phyloP scores from a whole-genome alignment of 2,888 invertebrate genomes.

The Osedax frankpressi region DNA sequence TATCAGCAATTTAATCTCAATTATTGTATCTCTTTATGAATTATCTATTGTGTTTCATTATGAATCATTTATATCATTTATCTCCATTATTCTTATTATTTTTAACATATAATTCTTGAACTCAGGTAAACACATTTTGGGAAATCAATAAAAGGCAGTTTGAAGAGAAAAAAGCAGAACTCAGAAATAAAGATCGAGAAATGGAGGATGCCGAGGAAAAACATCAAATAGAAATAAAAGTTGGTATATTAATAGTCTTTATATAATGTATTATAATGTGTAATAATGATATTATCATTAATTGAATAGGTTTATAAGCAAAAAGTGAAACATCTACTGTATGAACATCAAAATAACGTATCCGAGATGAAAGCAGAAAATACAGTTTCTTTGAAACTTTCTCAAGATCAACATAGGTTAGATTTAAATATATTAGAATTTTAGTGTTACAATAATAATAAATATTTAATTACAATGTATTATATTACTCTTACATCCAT shows the following conservation, averaged over 20 bases:
- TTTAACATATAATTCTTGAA: slow-evolving; percentile 30
- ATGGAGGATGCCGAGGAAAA: slow-evolving; percentile 74
- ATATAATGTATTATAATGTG: too few relatives aligned
- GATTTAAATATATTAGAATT: too few relatives aligned
- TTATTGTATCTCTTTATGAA: too few relatives aligned
- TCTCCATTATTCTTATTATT: background rate
- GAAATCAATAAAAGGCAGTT: slow-evolving; percentile 80
- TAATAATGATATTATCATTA: background rate
- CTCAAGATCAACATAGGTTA: slow-evolving; percentile 64
- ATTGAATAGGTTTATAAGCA: slow-evolving; percentile 61
- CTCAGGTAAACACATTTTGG: slow-evolving; percentile 74
- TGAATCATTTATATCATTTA: background rate
- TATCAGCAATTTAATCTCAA: too few relatives aligned
- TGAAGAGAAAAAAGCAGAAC: slow-evolving; percentile 63
- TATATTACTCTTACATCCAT: too few relatives aligned
- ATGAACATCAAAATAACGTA: slow-evolving; percentile 73
- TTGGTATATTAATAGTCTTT: slow-evolving; percentile 21
- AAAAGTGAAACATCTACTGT: slow-evolving; percentile 80
- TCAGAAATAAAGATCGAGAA: slow-evolving; percentile 66
- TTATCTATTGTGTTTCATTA: too few relatives aligned
- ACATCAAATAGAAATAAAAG: slow-evolving; percentile 71
- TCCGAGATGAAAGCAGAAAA: slow-evolving; percentile 69
- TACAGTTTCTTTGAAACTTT: slow-evolving; percentile 56
- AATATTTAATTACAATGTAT: too few relatives aligned
- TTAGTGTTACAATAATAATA: too few relatives aligned